Evolutionary conservation across 1,140 invertebrate genomes (phyloP).

Genomic region (Drosophila ficusphila): DNA sequence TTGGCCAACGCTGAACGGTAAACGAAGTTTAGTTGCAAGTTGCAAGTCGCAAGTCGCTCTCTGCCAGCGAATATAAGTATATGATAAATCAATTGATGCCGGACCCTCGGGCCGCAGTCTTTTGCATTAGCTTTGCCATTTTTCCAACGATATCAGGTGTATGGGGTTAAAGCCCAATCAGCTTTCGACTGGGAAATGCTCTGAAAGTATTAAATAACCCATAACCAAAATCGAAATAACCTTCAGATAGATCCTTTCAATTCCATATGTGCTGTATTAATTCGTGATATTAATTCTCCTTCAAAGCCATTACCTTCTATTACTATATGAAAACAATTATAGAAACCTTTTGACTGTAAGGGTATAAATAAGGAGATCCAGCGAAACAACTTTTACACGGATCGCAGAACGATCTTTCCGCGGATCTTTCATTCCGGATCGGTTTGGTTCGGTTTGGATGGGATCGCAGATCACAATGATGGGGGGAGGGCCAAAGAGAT

Average conservation of each 20-base stretch:
- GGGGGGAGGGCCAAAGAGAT: constrained; percentile 32
- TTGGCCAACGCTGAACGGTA: constrained; percentile 12
- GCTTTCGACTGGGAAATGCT: constrained; percentile 1
- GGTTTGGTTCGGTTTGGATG: no score
- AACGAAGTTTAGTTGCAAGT: not conserved
- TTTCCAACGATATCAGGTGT: constrained; percentile 13
- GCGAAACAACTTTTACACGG: constrained; percentile 64
- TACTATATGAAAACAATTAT: not conserved
- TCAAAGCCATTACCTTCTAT: not conserved
- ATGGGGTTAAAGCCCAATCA: not conserved
- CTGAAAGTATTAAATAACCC: not conserved
- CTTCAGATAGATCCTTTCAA: not conserved
- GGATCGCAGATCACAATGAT: not conserved
- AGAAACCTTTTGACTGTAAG: constrained; percentile 2
- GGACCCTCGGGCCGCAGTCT: constrained; percentile 26
- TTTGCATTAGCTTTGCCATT: constrained; percentile 3
- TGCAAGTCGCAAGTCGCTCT: constrained; percentile 6
- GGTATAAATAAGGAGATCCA: constrained; percentile 18
- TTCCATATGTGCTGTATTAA: no score
- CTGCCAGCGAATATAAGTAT: constrained; percentile 21
- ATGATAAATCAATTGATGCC: constrained; percentile 46
- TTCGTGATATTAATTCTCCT: not conserved
- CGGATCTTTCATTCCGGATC: constrained; percentile 1
- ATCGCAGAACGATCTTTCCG: constrained; percentile 5
- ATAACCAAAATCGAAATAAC: not conserved